Base-by-base conservation (phyloP, 2,888 invertebrate genomes). In the Anorthoa munda region DNA sequence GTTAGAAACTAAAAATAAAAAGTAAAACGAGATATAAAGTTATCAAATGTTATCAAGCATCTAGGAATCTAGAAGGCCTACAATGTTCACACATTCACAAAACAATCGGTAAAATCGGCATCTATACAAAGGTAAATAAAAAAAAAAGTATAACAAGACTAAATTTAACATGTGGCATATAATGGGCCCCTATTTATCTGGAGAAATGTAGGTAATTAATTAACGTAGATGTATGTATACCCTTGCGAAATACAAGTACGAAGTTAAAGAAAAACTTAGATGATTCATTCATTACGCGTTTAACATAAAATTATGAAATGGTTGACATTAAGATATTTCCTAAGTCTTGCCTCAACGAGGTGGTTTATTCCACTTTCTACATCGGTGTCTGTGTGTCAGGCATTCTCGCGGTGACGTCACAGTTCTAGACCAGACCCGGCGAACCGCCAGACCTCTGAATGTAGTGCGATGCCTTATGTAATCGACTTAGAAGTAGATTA, bases 351-450 rank as follows among this genome's bases (percentile, higher is more conserved):
- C 61, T 51, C 76, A 75, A 18, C 50, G 45, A 18, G 53, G 58
- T 65, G 67, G 79, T 65, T 60, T 72, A 85, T 78, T 70, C 83
- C 75, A 79, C 81, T 86, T 86, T 86, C 87, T 77, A 83, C 26
- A 76, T 82, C 17, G 65, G 79, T 75, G 86, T 86, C 82, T 87
- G 71, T 86, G 72, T 84, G 88, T 81, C 87, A 75, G 65, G 26
- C 53, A 53, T 66, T 60, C 15, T 45, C 9, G 55, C 12, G 51
- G 13, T 87, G 84, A 86, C 86, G 86, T 79, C 88, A 86, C 11
- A 5, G 18, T 68, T 66, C 75, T 86, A 83, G 85, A 71, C 86
- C 66, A 66, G 71, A 56, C 72, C 31, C 21, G 53, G 9, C 60
- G 39, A 39, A 39, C 7, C 31, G 48, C 3, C 46, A 50, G 46